phyloP scores from a whole-genome alignment of 2,113 vertebrate species.

The Phylloscopus trochilus region DNA sequence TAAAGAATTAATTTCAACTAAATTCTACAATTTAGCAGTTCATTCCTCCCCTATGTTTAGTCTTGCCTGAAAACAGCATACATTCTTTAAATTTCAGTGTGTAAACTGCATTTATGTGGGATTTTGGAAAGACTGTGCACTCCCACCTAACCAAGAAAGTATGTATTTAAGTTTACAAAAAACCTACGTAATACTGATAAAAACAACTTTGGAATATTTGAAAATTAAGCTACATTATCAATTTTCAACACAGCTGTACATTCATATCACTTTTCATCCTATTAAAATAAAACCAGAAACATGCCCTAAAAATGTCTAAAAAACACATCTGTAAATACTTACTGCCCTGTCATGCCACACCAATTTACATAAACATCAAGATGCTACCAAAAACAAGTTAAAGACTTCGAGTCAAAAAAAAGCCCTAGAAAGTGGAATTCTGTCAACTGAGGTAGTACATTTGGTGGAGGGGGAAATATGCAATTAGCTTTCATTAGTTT shows the following conservation, averaged over 20 bases:
- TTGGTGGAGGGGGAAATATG: not conserved
- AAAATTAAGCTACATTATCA: conserved; percentile 70
- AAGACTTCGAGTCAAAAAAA: conserved; percentile 65
- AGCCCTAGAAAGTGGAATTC: conserved; percentile 69
- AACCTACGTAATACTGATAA: conserved; percentile 71
- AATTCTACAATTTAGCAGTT: conserved; percentile 10
- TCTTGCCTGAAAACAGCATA: conserved; percentile 52
- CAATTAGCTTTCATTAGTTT: not conserved
- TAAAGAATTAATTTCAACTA: conserved; percentile 17
- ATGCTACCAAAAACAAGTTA: conserved; percentile 66
- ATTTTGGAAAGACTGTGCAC: conserved; percentile 61
- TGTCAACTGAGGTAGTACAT: conserved; percentile 81
- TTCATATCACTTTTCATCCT: conserved; percentile 61
- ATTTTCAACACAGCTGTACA: conserved; percentile 63
- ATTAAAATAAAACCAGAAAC: conserved; percentile 62
- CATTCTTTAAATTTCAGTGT: conserved; percentile 46
- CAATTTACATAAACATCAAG: conserved; percentile 52
- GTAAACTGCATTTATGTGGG: conserved; percentile 68
- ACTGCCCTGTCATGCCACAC: conserved; percentile 59
- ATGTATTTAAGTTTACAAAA: conserved; percentile 67
- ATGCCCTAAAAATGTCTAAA: conserved; percentile 58
- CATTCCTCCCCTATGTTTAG: conserved; percentile 31
- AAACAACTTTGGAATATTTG: conserved; percentile 71
- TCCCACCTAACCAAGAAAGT: conserved; percentile 70
- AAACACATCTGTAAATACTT: conserved; percentile 13